These are phyloP conservation scores for Epinotia demarniana DNA, from an alignment of 2,888 invertebrate species.

Conservation along the genomic window DNA sequence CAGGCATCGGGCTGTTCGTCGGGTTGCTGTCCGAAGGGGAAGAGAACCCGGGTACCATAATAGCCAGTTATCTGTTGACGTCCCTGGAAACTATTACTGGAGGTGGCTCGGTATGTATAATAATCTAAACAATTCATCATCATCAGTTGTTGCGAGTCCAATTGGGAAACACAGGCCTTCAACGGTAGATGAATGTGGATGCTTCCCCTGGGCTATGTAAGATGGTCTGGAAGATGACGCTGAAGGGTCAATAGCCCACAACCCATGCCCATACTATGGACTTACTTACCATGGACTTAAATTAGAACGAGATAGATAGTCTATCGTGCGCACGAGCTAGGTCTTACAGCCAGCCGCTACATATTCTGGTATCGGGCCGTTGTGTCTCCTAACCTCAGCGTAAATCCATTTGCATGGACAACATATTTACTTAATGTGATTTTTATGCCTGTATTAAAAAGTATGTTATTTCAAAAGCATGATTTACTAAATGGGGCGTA, in stretches of 20 bases:
- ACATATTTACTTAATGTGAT: not conserved
- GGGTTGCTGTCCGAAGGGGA: constrained; percentile 79
- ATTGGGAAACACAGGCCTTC: not conserved
- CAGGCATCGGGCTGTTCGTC: constrained; percentile 75
- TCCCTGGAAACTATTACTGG: constrained; percentile 77
- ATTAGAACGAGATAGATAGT: too few species aligned
- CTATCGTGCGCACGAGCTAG: too few species aligned
- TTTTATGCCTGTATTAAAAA: too few species aligned
- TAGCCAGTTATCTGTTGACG: constrained; percentile 75
- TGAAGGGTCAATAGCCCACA: too few species aligned
- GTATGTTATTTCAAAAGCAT: too few species aligned
- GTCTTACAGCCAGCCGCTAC: not conserved
- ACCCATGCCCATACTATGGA: not conserved
- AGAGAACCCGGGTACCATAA: constrained; percentile 75
- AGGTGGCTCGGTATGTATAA: constrained; percentile 75
- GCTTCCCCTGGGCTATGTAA: not conserved
- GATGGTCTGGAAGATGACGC: not conserved
- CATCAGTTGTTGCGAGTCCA: not conserved
- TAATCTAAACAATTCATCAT: not conserved
- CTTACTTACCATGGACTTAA: not conserved
- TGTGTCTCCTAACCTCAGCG: not conserved
- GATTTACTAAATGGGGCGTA: too few species aligned
- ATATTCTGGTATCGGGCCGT: too few species aligned
- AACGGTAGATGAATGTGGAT: not conserved
- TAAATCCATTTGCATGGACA: not conserved